These are phyloP conservation scores for Neodon shergylaensis DNA, from an alignment of 2,113 vertebrate genomes.

Conservation along the genomic window DNA sequence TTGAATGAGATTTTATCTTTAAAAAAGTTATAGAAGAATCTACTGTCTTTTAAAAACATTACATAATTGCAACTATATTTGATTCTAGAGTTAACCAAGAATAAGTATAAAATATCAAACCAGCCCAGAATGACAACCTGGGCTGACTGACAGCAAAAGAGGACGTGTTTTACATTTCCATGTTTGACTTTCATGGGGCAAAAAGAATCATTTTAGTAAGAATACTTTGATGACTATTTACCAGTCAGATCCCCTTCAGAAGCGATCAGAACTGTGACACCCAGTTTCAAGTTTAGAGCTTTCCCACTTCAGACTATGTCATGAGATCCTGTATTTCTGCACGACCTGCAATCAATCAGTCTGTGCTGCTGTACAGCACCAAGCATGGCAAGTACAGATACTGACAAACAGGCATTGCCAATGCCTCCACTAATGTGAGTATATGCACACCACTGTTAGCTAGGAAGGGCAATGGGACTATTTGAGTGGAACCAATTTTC, in stretches of 20 bases:
- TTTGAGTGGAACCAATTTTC: background rate
- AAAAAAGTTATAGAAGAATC: background rate
- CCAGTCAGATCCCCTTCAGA: background rate
- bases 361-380: fast-evolving
- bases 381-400: background rate
- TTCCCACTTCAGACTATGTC: background rate
- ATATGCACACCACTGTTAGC: background rate
- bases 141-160: background rate
- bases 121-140: background rate
- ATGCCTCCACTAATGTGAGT: background rate
- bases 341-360: background rate
- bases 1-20: conserved; percentile 3
- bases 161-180: background rate
- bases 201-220: background rate
- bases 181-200: background rate
- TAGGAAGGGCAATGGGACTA: background rate
- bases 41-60: conserved; percentile 41
- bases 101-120: background rate
- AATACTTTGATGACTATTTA: background rate
- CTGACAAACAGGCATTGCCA: background rate
- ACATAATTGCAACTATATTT: background rate
- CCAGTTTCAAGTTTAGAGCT: background rate
- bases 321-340: conserved; percentile 4
- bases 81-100: background rate
- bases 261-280: background rate